A percentile compares a stretch with the other conserved stretches of the same genome.
Conservation (phyloP, 2,888 invertebrate species). For the Anarsia innoxiella region DNA sequence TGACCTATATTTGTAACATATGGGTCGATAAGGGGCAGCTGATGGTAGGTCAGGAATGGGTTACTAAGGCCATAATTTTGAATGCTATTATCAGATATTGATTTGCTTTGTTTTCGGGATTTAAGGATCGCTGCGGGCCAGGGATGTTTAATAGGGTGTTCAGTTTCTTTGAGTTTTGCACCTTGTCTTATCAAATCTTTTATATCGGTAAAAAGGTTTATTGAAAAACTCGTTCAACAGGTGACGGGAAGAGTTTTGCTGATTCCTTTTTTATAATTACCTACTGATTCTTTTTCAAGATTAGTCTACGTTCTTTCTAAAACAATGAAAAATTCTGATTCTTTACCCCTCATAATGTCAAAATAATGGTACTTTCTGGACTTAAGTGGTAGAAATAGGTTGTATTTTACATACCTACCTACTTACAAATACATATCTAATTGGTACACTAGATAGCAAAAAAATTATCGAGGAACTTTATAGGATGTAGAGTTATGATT, state of each 20-base stretch:
- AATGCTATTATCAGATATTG: slow-evolving; percentile 51
- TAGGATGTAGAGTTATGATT: no score
- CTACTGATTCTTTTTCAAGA: no score
- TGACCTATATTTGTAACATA: slow-evolving; percentile 65
- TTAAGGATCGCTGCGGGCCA: slow-evolving; percentile 41
- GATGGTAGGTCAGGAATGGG: slow-evolving; percentile 59
- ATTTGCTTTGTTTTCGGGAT: slow-evolving; percentile 56
- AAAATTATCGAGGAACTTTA: no score
- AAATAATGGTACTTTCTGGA: no score
- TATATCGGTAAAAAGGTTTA: slow-evolving; percentile 38
- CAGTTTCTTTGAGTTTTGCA: slow-evolving; percentile 55
- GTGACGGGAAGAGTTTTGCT: slow-evolving; percentile 35
- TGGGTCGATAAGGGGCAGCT: slow-evolving; percentile 56
- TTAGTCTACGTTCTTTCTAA: no score
- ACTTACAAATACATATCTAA: no score
- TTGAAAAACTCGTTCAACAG: slow-evolving; percentile 50
- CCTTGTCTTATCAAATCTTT: slow-evolving; percentile 61
- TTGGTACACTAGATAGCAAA: no score
- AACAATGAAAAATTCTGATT: no score
- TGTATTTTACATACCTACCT: no score
- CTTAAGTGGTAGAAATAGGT: no score
- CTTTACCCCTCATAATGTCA: no score
- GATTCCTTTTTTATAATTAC: slow-evolving; percentile 25
- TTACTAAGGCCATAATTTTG: slow-evolving; percentile 57
- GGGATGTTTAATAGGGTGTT: slow-evolving; percentile 54